Evolutionary conservation across 2,888 invertebrate species (phyloP).

Genomic region (Teleiodes luculella): DNA sequence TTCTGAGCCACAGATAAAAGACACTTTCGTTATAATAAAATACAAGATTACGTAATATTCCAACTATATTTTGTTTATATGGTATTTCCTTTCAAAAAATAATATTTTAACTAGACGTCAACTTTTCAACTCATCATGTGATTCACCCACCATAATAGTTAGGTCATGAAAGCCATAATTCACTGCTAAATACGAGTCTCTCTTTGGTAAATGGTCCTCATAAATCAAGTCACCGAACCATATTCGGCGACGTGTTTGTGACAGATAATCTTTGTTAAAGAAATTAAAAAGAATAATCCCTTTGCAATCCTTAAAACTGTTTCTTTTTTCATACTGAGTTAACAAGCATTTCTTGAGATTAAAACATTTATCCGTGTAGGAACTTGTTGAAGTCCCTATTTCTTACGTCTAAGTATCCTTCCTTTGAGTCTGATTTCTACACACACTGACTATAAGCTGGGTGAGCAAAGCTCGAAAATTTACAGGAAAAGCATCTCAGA

Average conservation of each 20-base stretch:
- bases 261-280: neutral
- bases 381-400: neutral
- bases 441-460: neutral
- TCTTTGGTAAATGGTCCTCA: neutral
- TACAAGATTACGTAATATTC: no score
- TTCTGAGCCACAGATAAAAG: no score
- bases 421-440: neutral
- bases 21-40: no score
- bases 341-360: neutral
- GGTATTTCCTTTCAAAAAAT: no score
- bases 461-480: no score
- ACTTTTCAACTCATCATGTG: no score
- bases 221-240: neutral
- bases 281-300: neutral
- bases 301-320: neutral
- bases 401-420: neutral
- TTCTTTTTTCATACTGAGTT: neutral
- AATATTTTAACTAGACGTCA: no score
- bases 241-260: neutral
- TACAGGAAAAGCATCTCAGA: no score
- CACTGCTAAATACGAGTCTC: neutral
- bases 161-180: neutral
- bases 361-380: constrained; percentile 1
- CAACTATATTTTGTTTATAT: no score
- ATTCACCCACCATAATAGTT: neutral